These are phyloP conservation scores for Lepisosteus oculatus DNA, from an alignment of 2,113 vertebrate species.

Conservation along the genomic window DNA sequence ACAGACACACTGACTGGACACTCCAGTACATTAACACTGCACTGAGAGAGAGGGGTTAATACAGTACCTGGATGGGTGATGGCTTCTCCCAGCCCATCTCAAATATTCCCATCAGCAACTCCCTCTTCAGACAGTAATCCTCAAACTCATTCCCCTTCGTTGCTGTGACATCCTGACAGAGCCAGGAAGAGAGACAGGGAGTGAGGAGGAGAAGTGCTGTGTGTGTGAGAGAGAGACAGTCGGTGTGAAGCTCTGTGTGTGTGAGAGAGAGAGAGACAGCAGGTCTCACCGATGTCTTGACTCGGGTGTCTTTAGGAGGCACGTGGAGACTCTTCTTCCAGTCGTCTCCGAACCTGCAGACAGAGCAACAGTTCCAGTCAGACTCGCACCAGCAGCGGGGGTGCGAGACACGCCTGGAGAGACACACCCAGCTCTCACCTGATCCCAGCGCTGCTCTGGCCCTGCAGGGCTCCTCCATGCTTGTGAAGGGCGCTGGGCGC, in stretches of 20 bases:
- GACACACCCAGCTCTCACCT: constrained; percentile 40
- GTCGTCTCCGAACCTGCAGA: constrained; percentile 62
- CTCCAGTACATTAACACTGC: background rate
- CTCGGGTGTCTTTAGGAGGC: constrained; percentile 58
- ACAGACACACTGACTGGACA: background rate
- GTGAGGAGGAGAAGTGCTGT: background rate
- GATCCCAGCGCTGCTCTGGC: constrained; percentile 56
- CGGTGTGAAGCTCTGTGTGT: background rate
- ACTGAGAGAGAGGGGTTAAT: background rate
- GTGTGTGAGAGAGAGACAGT: background rate
- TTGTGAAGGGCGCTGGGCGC: constrained; percentile 35
- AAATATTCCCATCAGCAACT: constrained; percentile 75
- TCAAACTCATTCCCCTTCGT: constrained; percentile 77
- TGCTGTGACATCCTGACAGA: constrained; percentile 64
- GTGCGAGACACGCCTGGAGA: no score
- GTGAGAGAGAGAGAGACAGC: background rate
- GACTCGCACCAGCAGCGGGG: no score
- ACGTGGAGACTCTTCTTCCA: constrained; percentile 66
- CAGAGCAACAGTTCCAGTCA: background rate
- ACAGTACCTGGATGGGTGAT: constrained; percentile 68
- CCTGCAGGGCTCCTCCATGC: constrained; percentile 42
- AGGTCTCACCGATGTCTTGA: constrained; percentile 55
- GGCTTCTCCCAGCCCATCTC: constrained; percentile 79
- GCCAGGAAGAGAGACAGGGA: background rate
- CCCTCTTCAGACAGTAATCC: constrained; percentile 74